Evolutionary conservation across 2,888 invertebrate species (phyloP).

Genomic region (Callinectes sapidus): DNA sequence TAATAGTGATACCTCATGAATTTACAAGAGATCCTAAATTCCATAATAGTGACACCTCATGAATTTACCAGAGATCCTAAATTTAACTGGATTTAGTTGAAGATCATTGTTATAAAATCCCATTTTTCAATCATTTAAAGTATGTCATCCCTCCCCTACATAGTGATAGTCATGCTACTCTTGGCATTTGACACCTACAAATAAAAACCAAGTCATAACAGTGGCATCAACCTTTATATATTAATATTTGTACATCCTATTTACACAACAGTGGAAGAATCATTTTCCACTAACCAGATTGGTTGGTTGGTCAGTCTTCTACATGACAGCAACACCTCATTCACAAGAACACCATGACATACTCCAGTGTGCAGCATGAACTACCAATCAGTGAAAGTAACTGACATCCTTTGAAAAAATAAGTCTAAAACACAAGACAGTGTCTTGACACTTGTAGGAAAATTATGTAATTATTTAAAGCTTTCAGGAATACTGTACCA

Average conservation of each 20-base stretch:
- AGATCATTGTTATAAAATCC: background rate
- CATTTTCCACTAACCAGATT: background rate
- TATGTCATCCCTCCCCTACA: background rate
- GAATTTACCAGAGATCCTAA: background rate
- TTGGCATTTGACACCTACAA: background rate
- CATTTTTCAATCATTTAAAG: background rate
- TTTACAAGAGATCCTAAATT: background rate
- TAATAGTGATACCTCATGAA: too few species aligned
- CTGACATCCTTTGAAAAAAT: background rate
- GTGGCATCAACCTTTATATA: background rate
- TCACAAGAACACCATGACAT: background rate
- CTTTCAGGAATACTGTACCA: background rate
- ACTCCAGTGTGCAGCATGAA: background rate
- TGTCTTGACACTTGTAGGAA: background rate
- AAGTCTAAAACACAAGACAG: background rate
- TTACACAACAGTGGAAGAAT: background rate
- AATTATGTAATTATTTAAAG: background rate
- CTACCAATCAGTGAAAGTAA: background rate
- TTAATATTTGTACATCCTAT: conserved; percentile 1
- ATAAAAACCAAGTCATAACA: background rate
- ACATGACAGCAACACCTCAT: background rate
- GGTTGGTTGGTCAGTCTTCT: background rate
- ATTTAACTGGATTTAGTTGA: background rate
- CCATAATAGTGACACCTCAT: too few species aligned
- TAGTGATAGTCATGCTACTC: background rate